Conservation (phyloP, 2,113 vertebrate genomes). For the Podarcis cretensis region DNA sequence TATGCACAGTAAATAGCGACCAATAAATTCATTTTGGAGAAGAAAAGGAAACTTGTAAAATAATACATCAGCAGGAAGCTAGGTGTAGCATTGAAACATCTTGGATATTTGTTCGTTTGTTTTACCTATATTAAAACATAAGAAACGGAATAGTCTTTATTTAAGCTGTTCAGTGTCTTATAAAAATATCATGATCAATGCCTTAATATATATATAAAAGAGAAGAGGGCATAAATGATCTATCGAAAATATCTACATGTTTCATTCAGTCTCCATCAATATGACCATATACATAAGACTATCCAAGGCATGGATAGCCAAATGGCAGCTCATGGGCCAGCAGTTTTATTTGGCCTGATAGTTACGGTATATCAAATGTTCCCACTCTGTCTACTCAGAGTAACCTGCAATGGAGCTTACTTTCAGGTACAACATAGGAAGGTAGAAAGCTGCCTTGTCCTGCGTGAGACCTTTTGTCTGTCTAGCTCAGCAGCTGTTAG, state of each 20-base stretch:
- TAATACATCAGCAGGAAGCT: background rate
- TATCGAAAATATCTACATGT: background rate
- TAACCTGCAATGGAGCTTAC: background rate
- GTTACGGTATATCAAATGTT: background rate
- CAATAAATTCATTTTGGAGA: constrained; percentile 28
- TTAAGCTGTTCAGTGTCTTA: background rate
- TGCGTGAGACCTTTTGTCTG: no score
- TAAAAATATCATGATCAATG: background rate
- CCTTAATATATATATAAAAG: background rate
- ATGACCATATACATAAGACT: background rate
- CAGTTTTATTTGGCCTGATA: background rate
- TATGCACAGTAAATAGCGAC: constrained; percentile 28
- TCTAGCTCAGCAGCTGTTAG: no score
- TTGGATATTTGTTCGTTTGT: background rate
- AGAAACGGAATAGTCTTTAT: background rate
- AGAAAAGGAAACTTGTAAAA: background rate
- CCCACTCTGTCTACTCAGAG: background rate
- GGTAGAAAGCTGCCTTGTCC: no score
- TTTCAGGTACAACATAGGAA: background rate
- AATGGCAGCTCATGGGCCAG: background rate
- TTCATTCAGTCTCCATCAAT: background rate
- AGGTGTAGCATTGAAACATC: background rate
- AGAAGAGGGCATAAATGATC: background rate
- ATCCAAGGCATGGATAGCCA: background rate
- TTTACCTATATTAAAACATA: background rate